Conservation (phyloP, 37 sponge, comb jelly and placozoan species). For the Eunapius fragilis region DNA sequence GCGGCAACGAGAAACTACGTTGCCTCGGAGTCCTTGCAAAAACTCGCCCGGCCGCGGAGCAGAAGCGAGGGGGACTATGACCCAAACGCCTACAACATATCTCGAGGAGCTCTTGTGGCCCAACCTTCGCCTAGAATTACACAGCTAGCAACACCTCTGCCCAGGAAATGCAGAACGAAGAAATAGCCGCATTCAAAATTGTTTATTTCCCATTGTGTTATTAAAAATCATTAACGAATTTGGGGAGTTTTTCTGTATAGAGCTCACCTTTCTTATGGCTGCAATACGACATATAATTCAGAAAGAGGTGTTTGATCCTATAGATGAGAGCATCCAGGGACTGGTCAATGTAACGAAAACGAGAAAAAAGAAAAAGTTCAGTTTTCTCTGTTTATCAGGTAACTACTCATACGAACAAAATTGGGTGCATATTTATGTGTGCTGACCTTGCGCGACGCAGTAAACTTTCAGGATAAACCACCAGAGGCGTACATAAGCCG, state of each 20-base stretch:
- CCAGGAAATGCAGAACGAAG: constrained; percentile 61
- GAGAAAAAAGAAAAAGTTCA: constrained; percentile 72
- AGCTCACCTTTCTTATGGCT: constrained; percentile 4
- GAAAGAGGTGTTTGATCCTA: constrained; percentile 78
- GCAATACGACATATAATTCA: constrained; percentile 51
- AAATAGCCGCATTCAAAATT: neutral
- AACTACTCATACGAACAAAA: neutral
- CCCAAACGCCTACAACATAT: constrained; percentile 75
- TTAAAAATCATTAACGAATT: neutral
- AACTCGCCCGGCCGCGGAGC: constrained; percentile 64
- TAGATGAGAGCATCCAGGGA: constrained; percentile 68
- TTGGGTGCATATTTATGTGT: neutral
- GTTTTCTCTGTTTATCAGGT: constrained; percentile 79
- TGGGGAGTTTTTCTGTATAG: neutral
- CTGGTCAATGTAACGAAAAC: constrained; percentile 76
- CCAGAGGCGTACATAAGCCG: constrained; percentile 50
- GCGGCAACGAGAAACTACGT: constrained; percentile 31
- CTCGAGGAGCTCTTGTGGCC: constrained; percentile 65
- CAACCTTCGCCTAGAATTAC: constrained; percentile 65
- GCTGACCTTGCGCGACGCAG: no score
- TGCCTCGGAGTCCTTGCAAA: constrained; percentile 62
- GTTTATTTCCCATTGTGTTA: neutral
- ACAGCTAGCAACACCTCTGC: constrained; percentile 74
- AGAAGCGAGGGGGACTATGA: constrained; percentile 65
- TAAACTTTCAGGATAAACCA: constrained; percentile 47